Percentiles rank a stretch among this genome's conserved stretches.
phyloP scores from a whole-genome alignment of 2,113 vertebrate species.

The Rhinolophus sinicus region DNA sequence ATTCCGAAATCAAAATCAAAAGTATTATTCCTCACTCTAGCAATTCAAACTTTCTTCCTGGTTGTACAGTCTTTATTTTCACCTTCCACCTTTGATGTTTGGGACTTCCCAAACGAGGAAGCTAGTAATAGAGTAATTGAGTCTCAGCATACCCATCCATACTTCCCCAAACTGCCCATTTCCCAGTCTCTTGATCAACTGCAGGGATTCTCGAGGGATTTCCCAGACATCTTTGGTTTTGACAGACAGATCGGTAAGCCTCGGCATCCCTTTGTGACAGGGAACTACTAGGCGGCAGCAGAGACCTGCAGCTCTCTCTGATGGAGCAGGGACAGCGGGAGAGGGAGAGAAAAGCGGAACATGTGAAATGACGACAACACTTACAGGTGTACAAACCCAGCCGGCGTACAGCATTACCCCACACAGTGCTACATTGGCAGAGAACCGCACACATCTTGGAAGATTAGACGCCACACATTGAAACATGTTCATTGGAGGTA shows the following conservation, averaged over 20 bases:
- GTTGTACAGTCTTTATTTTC: constrained; percentile 61
- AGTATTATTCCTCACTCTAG: background rate
- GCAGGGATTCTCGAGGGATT: constrained; percentile 97
- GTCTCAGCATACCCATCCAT: constrained; percentile 97
- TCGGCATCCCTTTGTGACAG: constrained; percentile 98
- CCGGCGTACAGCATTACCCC: constrained; percentile 46
- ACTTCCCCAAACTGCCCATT: constrained; percentile 99
- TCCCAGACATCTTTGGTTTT: constrained; percentile 99
- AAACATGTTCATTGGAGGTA: constrained; percentile 60
- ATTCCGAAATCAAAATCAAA: constrained; percentile 64
- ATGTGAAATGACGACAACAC: constrained; percentile 81
- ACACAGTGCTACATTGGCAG: constrained; percentile 80
- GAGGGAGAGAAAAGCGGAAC: constrained; percentile 85
- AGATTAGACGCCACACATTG: constrained; percentile 75
- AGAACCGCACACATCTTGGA: constrained; percentile 74
- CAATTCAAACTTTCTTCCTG: background rate
- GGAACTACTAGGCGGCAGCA: constrained; percentile 98
- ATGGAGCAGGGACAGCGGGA: constrained; percentile 84
- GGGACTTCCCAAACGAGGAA: constrained; percentile 77
- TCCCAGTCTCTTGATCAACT: constrained; percentile 98
- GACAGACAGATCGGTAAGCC: constrained; percentile 98
- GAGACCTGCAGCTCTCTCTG: constrained; percentile 98
- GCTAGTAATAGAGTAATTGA: constrained; percentile 81
- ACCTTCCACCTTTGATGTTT: constrained; percentile 87
- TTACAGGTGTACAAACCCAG: constrained; percentile 77